Base-by-base conservation (phyloP, 2,797 vertebrate species). In the Odontamblyopus rebecca region DNA sequence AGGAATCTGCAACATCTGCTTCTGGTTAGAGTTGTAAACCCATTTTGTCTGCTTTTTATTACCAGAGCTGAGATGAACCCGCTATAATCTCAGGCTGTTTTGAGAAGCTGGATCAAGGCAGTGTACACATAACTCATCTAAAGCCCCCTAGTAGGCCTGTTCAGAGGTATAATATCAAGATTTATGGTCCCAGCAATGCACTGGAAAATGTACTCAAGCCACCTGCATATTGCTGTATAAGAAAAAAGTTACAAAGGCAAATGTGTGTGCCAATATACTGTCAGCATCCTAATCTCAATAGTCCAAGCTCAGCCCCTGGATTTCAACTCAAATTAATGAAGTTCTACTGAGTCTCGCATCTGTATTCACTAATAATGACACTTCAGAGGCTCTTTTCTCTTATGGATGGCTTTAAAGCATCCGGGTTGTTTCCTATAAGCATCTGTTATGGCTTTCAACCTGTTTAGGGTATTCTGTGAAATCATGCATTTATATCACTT, bases 1-100 rank as follows among this genome's bases (percentile, higher is more conserved):
- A 81, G 81, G 84, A 89, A 89, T 86, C 78, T 84, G 64, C 56
- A 69, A 48, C 90, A 92, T 84, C 85, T 92, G 91, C 80, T 91
- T 89, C 72, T 85, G 60, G 61, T 93, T 90, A 87, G 72, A 44
- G 44, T 27, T n/a, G 44, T 76, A 67, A 80, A 59, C 72, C 67
- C 67, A 65, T 66, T 77, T 73, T 72, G 67, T 84, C 76, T 56
- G 16, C 66, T 64, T 71, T 66, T 87, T 86, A 88, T 88, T 86
- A 91, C 87, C 76, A 76, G 80, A 73, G 75, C 83, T 81, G 79
- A 53, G 76, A 76, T 74, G 71, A 63, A 67, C 18, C 30, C 68
- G 75, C 79, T 69, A 67, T 56, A 59, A 63, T 32, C 74, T 84
- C 74, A 77, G 78, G 65, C 69, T 83, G 71, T 75, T 69, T 74